Conservation (phyloP, 2,797 vertebrate genomes). For the Diplodus puntazzo region DNA sequence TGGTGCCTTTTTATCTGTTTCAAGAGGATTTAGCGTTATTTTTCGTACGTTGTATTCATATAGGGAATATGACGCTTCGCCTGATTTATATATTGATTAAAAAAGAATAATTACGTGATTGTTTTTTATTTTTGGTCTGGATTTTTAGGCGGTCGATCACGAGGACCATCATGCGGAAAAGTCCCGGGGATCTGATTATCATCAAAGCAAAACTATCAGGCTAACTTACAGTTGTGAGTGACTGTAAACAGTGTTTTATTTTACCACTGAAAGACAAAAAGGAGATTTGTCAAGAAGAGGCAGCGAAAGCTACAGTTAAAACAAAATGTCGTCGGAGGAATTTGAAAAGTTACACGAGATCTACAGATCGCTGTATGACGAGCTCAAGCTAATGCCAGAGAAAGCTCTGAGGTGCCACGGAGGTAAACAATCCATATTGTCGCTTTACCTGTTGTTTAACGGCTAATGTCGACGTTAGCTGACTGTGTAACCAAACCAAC, state of each 20-base stretch:
- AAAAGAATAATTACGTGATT: neutral
- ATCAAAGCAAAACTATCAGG: constrained; percentile 19
- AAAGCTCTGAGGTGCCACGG: constrained; percentile 80
- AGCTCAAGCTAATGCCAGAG: constrained; percentile 87
- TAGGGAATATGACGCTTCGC: rapidly evolving
- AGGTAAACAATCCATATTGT: constrained; percentile 78
- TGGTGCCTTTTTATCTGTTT: rapidly evolving
- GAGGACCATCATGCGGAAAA: constrained; percentile 73
- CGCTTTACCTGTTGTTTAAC: no score
- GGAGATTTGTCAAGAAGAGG: neutral
- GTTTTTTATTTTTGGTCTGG: neutral
- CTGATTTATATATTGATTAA: no score
- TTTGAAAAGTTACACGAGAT: constrained; percentile 95
- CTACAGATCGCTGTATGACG: constrained; percentile 87
- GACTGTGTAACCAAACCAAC: rapidly evolving
- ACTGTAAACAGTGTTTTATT: neutral
- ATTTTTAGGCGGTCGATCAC: constrained; percentile 47
- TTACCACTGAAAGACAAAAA: neutral
- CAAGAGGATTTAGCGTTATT: rapidly evolving
- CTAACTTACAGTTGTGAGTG: neutral
- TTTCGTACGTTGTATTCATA: rapidly evolving
- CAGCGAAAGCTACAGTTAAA: neutral
- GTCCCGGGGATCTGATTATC: constrained; percentile 71
- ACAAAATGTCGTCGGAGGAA: constrained; percentile 91
- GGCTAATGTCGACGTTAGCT: neutral